Conservation (phyloP, 2,888 invertebrate genomes). For the Aradus depressus region DNA sequence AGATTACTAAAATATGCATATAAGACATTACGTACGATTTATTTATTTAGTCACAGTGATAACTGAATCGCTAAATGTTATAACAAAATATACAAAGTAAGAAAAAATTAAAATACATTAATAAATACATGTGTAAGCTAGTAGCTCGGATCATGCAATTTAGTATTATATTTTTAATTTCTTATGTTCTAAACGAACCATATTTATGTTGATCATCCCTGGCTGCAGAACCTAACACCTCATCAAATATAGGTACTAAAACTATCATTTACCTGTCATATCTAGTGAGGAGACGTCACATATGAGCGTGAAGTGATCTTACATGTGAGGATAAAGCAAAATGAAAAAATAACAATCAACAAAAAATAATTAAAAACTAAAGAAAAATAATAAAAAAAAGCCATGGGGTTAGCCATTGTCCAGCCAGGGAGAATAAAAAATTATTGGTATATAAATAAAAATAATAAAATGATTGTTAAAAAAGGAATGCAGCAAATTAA, state of each 20-base stretch:
- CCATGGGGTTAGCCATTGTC: conserved; percentile 22
- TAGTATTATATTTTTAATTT: no score
- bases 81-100: no score
- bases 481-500: conserved; percentile 18
- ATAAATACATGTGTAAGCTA: no score
- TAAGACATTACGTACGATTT: no score
- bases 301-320: conserved; percentile 10
- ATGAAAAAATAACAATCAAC: conserved; percentile 11
- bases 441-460: conserved; percentile 11
- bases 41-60: no score
- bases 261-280: conserved; percentile 15
- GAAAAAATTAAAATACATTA: no score
- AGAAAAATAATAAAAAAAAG: conserved; percentile 13
- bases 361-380: conserved; percentile 14
- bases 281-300: conserved; percentile 7
- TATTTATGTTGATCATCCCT: conserved; percentile 20
- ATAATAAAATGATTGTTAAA: conserved; percentile 8
- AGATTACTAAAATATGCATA: no score
- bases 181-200: no score
- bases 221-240: conserved; percentile 21
- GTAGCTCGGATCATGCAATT: no score
- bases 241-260: conserved; percentile 3
- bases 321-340: conserved; percentile 13
- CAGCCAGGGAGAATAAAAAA: conserved; percentile 23
- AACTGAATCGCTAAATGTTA: no score